phyloP scores from a whole-genome alignment of 1,140 invertebrate genomes.

The Microplitis demolitor region DNA sequence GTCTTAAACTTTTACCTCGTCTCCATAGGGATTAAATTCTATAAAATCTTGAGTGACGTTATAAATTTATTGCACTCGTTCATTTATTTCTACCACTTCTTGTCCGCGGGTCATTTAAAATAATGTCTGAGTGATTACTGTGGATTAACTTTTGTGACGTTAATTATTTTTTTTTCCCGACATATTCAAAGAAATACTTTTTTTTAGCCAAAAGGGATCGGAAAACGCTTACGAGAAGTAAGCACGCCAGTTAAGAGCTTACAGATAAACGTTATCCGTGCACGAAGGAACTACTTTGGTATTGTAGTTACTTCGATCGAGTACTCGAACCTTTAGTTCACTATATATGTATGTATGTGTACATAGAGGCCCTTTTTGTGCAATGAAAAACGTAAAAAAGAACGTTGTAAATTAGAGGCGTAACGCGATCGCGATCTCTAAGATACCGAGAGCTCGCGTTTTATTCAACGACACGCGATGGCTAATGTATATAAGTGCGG shows the following conservation, averaged over 20 bases:
- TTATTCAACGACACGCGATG: slow-evolving; percentile 5
- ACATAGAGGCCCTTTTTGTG: background rate
- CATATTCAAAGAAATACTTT: slow-evolving; percentile 15
- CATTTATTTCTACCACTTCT: too few relatives aligned
- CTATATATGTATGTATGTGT: background rate
- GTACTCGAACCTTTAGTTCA: background rate
- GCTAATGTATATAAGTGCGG: background rate
- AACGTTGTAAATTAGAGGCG: slow-evolving; percentile 13
- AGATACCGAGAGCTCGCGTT: background rate
- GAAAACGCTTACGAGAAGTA: slow-evolving; percentile 51
- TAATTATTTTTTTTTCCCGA: too few relatives aligned
- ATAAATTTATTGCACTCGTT: too few relatives aligned
- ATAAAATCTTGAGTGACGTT: too few relatives aligned
- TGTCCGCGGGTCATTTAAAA: too few relatives aligned
- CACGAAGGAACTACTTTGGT: slow-evolving; percentile 30
- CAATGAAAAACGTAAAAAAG: background rate
- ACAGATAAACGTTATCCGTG: slow-evolving; percentile 48
- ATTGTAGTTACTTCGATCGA: background rate
- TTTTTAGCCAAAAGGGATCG: slow-evolving; percentile 39
- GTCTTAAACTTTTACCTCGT: background rate
- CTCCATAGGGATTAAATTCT: too few relatives aligned
- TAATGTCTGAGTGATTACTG: too few relatives aligned
- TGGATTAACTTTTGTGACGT: too few relatives aligned
- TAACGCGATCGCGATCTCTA: slow-evolving; percentile 21
- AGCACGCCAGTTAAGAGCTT: slow-evolving; percentile 39